Evolutionary conservation across 2,113 vertebrate genomes (phyloP).

Genomic region (Ciconia stormi): DNA sequence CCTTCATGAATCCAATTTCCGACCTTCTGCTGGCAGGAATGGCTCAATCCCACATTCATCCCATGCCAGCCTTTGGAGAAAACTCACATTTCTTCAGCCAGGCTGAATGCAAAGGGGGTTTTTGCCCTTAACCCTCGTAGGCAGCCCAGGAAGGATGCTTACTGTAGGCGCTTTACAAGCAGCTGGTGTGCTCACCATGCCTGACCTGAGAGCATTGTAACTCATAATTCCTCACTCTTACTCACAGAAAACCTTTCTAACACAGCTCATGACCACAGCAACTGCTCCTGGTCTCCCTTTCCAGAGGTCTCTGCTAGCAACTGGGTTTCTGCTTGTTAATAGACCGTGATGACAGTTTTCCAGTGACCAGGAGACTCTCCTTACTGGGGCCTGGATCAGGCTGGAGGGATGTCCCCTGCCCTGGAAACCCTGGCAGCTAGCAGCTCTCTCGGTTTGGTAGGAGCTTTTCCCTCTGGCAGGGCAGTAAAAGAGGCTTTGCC

Average conservation of each 20-base stretch:
- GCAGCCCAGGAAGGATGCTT: neutral
- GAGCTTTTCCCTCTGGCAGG: neutral
- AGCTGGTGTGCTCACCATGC: rapidly evolving
- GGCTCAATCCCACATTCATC: neutral
- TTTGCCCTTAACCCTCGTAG: neutral
- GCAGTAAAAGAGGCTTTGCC: neutral
- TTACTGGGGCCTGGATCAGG: neutral
- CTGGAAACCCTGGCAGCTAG: neutral
- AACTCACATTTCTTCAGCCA: neutral
- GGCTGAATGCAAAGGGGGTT: neutral
- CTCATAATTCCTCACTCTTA: neutral
- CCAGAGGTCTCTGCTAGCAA: neutral
- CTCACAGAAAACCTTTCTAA: neutral
- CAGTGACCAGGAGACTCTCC: neutral
- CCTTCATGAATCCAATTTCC: neutral
- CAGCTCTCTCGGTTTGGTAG: neutral
- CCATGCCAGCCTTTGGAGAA: neutral
- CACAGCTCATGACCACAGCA: rapidly evolving
- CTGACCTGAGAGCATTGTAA: neutral
- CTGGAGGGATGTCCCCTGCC: neutral
- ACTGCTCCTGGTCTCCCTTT: neutral
- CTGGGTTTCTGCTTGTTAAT: neutral
- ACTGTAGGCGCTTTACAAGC: neutral
- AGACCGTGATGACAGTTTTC: neutral
- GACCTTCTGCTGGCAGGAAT: neutral